Percentiles rank a stretch among this genome's conserved stretches.
Conservation (phyloP, 2,113 vertebrate genomes). For the Erythrolamprus reginae region DNA sequence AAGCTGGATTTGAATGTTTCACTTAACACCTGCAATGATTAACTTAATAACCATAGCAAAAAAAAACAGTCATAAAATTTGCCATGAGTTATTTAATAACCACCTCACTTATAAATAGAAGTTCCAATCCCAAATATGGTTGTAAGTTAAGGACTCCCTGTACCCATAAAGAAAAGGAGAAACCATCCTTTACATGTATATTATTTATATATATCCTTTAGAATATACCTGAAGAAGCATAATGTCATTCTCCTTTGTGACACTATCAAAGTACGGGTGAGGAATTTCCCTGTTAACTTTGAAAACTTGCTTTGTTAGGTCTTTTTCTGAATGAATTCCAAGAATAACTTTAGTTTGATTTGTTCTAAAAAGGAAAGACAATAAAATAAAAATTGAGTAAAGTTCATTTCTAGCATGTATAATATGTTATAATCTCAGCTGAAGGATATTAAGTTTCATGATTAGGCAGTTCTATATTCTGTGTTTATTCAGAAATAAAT, state of each 20-base stretch:
- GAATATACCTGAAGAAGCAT: slow-evolving; percentile 64
- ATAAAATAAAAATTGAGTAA: neutral
- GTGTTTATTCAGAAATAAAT: too few relatives aligned
- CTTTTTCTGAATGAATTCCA: slow-evolving; percentile 51
- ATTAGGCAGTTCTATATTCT: neutral
- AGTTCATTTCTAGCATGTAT: neutral
- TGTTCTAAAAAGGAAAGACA: slow-evolving; percentile 34
- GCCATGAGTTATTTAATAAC: neutral
- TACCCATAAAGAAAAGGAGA: neutral
- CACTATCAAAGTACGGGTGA: fast-evolving
- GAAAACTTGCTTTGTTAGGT: neutral
- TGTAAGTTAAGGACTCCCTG: neutral
- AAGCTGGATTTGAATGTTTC: neutral
- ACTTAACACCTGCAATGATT: neutral
- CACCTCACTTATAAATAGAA: neutral
- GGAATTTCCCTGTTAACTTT: fast-evolving
- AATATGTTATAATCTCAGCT: neutral
- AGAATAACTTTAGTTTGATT: slow-evolving; percentile 5
- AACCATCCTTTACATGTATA: neutral
- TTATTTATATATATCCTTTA: neutral
- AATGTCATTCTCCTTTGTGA: slow-evolving; percentile 25
- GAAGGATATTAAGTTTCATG: neutral
- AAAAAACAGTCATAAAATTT: neutral
- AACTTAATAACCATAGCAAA: neutral
- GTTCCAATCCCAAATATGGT: neutral